These are phyloP conservation scores for Nesospiza acunhae DNA, from an alignment of 2,113 vertebrate genomes.

Conservation along the genomic window DNA sequence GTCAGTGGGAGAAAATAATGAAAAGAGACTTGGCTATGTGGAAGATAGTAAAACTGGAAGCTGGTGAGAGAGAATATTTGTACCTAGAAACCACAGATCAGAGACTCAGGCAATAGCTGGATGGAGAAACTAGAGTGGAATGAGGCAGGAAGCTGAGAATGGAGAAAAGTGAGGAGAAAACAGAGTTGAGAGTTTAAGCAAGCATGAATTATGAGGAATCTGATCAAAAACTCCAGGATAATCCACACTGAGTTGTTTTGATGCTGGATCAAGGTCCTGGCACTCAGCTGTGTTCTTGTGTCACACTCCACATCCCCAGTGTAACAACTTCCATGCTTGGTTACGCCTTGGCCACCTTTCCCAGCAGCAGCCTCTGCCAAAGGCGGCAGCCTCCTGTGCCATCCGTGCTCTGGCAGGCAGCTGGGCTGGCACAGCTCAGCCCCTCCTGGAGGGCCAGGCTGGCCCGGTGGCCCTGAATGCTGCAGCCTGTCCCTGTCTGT, in stretches of 20 bases:
- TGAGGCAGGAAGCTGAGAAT: not conserved
- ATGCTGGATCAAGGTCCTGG: not conserved
- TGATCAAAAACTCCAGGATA: not conserved
- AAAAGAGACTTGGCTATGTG: not conserved
- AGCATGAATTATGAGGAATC: not conserved
- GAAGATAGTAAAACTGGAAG: not conserved
- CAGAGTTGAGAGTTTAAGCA: not conserved
- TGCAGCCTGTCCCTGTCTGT: not conserved
- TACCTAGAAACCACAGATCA: not conserved
- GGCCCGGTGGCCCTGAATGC: rapidly evolving
- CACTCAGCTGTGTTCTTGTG: not conserved
- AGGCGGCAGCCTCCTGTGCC: not conserved
- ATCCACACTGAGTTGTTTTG: not conserved
- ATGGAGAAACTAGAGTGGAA: not conserved
- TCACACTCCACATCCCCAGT: not conserved
- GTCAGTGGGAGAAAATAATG: not conserved
- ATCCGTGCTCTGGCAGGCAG: not conserved
- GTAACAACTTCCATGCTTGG: not conserved
- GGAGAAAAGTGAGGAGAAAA: not conserved
- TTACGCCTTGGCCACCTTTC: constrained; percentile 2
- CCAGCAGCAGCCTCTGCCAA: not conserved
- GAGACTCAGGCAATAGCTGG: not conserved
- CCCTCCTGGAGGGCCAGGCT: not conserved
- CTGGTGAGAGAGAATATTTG: not conserved
- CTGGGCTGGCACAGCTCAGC: not conserved